phyloP scores from a whole-genome alignment of 2,888 invertebrate genomes.

The Aspidapion aeneum region DNA sequence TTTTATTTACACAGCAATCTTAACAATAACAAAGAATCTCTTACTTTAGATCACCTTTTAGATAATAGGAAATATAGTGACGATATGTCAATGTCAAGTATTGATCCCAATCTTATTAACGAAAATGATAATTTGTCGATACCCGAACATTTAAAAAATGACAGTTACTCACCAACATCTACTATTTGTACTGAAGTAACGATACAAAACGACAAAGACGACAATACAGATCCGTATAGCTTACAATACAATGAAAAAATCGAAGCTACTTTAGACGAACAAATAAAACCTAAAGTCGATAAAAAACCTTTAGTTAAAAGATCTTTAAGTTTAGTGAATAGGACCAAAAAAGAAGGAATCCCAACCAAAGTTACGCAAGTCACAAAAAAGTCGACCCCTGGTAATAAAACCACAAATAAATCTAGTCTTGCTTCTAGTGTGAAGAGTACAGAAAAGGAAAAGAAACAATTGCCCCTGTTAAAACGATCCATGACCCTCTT shows the following conservation, averaged over 20 bases:
- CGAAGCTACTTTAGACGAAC: conserved; percentile 30
- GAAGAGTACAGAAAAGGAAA: conserved; percentile 18
- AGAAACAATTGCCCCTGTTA: conserved; percentile 48
- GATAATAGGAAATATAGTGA: conserved; percentile 37
- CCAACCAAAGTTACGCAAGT: conserved; percentile 5
- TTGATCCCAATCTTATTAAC: conserved; percentile 63
- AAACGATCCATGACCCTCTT: conserved; percentile 57
- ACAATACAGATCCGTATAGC: conserved; percentile 46
- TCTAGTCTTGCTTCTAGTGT: conserved; percentile 19
- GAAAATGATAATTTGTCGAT: conserved; percentile 67
- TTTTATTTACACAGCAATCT: conserved; percentile 23
- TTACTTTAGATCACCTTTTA: conserved; percentile 26
- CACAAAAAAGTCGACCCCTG: conserved; percentile 5
- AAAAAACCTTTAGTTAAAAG: conserved; percentile 26
- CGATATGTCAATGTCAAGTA: conserved; percentile 45
- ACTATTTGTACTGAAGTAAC: conserved; percentile 33
- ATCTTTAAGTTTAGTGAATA: conserved; percentile 24
- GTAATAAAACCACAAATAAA: conserved; percentile 15
- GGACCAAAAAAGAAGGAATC: conserved; percentile 20
- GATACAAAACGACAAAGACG: conserved; percentile 27
- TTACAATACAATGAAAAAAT: conserved; percentile 48
- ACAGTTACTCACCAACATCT: conserved; percentile 37
- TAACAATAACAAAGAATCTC: conserved; percentile 21
- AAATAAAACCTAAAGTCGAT: conserved; percentile 19
- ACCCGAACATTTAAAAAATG: conserved; percentile 38